Base-by-base conservation (phyloP, 30 jellyfish, hydroid and myxozoan genomes). In the Haliclystus octoradiatus region DNA sequence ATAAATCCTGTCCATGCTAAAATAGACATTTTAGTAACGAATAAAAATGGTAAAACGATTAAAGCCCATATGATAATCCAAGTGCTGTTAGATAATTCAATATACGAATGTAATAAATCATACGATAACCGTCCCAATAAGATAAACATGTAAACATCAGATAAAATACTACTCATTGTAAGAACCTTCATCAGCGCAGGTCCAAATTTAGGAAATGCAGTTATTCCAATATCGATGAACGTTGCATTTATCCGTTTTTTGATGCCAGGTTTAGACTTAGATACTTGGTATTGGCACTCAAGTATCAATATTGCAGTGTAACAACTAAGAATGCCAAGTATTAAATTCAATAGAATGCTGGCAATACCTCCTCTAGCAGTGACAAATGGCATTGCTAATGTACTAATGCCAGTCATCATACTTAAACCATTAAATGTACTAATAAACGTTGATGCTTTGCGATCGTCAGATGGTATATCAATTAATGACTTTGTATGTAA, bases 311-410 rank as follows among this genome's bases (percentile, higher is more conserved):
- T 22, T 28, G 63, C 31, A 3, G 92, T 46, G 62, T 81, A 81
- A 57, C 92, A 74, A 13, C 33, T 65, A n/a, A 65, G 65, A 2
- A 32, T 32, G 14, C 92, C 94, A 7, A 68, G 61, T 23, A 52
- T 3, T 13, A 66, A 12, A 9, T 61, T 47, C 19, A 62, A 4
- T 23, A 49, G 50, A 15, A 81, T 30, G 13, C 61, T 50, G 14
- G 83, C 35, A 9, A 81, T 2, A 7, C 94, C 94, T 15, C 67
- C 77, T 28, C 50, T 53, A 2, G 91, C 91, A 24, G 53, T 46
- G 26, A 81, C 79, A 28, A 73, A 81, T 33, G 94, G 94, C 68
- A 81, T 50, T 7, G 92, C 94, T 50, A 72, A 74, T 33, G 65
- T 66, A 1, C 78, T 53, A 13, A 73, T 57, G 27, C 92, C 82